phyloP scores from a whole-genome alignment of 2,888 invertebrate genomes.

The Bembecia ichneumoniformis region DNA sequence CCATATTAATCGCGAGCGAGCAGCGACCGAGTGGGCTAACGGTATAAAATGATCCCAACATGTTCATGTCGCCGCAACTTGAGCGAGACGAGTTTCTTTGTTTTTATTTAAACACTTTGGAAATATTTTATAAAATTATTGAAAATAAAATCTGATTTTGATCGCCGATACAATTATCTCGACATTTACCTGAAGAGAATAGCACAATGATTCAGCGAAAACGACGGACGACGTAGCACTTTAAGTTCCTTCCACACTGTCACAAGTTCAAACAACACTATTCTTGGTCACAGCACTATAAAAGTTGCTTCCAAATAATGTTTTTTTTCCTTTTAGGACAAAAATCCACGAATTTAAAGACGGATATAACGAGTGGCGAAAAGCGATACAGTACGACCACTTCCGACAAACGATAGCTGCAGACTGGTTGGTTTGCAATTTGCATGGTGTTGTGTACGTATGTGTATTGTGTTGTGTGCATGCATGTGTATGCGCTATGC shows the following conservation, averaged over 20 bases:
- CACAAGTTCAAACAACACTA: slow-evolving; percentile 45
- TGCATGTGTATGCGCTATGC: not conserved
- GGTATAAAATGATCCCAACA: slow-evolving; percentile 45
- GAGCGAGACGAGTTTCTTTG: slow-evolving; percentile 2
- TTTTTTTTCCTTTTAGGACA: slow-evolving; percentile 24
- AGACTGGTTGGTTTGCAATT: slow-evolving; percentile 44
- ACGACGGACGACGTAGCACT: slow-evolving; percentile 45
- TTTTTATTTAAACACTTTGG: not conserved
- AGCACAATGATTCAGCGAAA: slow-evolving; percentile 54
- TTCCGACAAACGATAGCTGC: slow-evolving; percentile 33
- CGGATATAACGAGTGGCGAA: slow-evolving; percentile 30
- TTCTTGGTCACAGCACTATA: slow-evolving; percentile 28
- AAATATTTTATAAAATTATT: not conserved
- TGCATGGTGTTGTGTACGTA: too few species aligned
- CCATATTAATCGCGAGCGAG: slow-evolving; percentile 13
- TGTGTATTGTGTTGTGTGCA: too few species aligned
- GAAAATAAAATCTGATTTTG: not conserved
- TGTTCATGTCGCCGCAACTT: slow-evolving; percentile 23
- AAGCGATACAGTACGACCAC: slow-evolving; percentile 27
- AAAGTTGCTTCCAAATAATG: slow-evolving; percentile 19
- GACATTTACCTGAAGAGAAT: slow-evolving; percentile 61
- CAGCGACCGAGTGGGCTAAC: slow-evolving; percentile 52
- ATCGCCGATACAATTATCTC: slow-evolving; percentile 20
- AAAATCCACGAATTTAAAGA: slow-evolving; percentile 56
- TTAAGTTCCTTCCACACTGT: slow-evolving; percentile 52